Conservation (phyloP, 2,888 invertebrate genomes). For the Hypselothyrea guttata region DNA sequence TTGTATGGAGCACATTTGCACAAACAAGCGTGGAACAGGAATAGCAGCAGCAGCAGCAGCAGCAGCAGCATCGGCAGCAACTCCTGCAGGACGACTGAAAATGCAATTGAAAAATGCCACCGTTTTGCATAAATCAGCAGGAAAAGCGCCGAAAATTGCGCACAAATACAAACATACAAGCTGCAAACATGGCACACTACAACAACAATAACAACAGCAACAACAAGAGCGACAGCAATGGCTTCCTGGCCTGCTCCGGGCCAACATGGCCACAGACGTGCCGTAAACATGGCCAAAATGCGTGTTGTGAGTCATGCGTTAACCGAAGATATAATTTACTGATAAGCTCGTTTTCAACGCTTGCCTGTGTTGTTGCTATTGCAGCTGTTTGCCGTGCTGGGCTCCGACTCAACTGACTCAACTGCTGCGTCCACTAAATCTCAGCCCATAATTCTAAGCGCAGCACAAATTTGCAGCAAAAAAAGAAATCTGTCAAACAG, state of each 20-base stretch:
- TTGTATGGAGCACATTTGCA: slow-evolving; percentile 35
- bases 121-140: slow-evolving; percentile 76
- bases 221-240: background rate
- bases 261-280: slow-evolving; percentile 61
- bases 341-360: slow-evolving; percentile 32
- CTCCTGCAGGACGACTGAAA: slow-evolving; percentile 57
- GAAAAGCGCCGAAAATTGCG: slow-evolving; percentile 66
- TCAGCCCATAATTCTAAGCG: background rate
- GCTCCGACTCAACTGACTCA: slow-evolving; percentile 1
- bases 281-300: slow-evolving; percentile 62
- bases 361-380: background rate
- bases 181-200: slow-evolving; percentile 27
- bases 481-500: slow-evolving; percentile 7
- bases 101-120: slow-evolving; percentile 75
- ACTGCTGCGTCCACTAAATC: slow-evolving; percentile 4
- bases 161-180: slow-evolving; percentile 45
- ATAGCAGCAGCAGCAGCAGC: slow-evolving; percentile 18
- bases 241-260: slow-evolving; percentile 2
- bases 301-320: slow-evolving; percentile 23
- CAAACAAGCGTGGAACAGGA: background rate
- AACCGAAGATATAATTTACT: slow-evolving; percentile 71
- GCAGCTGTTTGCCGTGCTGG: background rate
- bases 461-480: slow-evolving; percentile 1
- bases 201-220: slow-evolving; percentile 9
- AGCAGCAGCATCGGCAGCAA: slow-evolving; percentile 25